Conservation (phyloP, 1,140 invertebrate genomes). For the Solenopsis fugax region DNA sequence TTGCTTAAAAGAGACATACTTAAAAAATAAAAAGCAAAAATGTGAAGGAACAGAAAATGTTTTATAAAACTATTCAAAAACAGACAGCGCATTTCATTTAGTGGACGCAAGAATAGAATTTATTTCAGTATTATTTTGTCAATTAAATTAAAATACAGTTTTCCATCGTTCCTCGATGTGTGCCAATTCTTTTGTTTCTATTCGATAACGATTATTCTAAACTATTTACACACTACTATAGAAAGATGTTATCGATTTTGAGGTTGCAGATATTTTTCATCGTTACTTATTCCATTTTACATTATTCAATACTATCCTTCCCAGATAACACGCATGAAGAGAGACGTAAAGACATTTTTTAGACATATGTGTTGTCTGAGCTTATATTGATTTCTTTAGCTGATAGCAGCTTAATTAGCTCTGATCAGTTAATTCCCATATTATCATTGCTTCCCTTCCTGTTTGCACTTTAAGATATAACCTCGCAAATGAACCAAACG, state of each 20-base stretch:
- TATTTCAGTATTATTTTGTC: neutral
- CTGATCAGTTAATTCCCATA: neutral
- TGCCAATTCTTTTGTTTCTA: neutral
- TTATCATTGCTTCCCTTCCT: neutral
- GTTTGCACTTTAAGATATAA: neutral
- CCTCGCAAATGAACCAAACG: neutral
- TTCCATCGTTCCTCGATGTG: neutral
- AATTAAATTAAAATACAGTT: neutral
- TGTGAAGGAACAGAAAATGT: neutral
- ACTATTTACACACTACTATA: neutral
- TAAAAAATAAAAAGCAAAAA: conserved; percentile 3
- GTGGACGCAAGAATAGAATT: neutral
- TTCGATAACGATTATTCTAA: neutral
- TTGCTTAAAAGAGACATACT: neutral
- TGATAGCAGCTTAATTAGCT: neutral
- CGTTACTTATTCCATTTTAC: neutral
- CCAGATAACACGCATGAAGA: too few species aligned
- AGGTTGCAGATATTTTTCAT: neutral
- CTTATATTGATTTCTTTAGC: neutral
- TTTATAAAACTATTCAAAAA: neutral
- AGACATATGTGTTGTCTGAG: too few species aligned
- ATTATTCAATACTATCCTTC: neutral
- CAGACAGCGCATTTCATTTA: neutral
- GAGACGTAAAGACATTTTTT: too few species aligned
- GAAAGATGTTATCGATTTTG: conserved; percentile 12